Conservation (phyloP, 2,797 vertebrate species). For the Urophycis tenuis region DNA sequence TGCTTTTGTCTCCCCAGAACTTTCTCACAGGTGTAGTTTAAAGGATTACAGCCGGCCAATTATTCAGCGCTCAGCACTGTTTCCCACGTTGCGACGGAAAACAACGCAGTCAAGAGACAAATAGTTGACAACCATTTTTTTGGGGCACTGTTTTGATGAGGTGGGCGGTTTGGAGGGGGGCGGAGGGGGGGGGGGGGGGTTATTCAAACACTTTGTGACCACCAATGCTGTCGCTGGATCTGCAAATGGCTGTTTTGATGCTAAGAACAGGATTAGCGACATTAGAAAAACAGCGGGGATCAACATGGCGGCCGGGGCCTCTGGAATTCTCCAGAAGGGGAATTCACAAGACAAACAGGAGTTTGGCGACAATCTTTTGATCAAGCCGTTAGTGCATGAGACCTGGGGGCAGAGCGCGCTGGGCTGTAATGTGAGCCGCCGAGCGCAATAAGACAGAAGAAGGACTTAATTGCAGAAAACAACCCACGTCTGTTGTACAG, state of each 20-base stretch:
- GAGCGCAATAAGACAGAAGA: slow-evolving; percentile 24
- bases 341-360: slow-evolving; percentile 28
- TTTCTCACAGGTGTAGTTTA: slow-evolving; percentile 51
- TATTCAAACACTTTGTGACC: slow-evolving; percentile 59
- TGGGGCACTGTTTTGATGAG: slow-evolving; percentile 45
- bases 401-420: slow-evolving; percentile 7
- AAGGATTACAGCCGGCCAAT: slow-evolving; percentile 40
- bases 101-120: slow-evolving; percentile 40
- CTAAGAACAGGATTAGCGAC: slow-evolving; percentile 41
- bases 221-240: slow-evolving; percentile 40
- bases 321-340: slow-evolving; percentile 28
- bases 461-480: slow-evolving; percentile 56
- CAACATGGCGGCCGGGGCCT: neutral
- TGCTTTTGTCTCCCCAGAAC: slow-evolving; percentile 26
- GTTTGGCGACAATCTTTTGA: slow-evolving; percentile 24
- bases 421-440: slow-evolving; percentile 16
- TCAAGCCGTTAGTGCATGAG: slow-evolving; percentile 36
- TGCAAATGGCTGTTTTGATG: slow-evolving; percentile 61
- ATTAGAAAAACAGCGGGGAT: slow-evolving; percentile 32
- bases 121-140: slow-evolving; percentile 43
- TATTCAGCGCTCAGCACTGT: slow-evolving; percentile 18
- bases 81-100: slow-evolving; percentile 41
- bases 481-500: slow-evolving; percentile 59
- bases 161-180: slow-evolving; percentile 4
- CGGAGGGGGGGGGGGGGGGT: slow-evolving; percentile 19